A percentile compares a stretch with the other conserved stretches of the same genome.
phyloP scores from a whole-genome alignment of 2,797 vertebrate species.

The Buceros bicornis region DNA sequence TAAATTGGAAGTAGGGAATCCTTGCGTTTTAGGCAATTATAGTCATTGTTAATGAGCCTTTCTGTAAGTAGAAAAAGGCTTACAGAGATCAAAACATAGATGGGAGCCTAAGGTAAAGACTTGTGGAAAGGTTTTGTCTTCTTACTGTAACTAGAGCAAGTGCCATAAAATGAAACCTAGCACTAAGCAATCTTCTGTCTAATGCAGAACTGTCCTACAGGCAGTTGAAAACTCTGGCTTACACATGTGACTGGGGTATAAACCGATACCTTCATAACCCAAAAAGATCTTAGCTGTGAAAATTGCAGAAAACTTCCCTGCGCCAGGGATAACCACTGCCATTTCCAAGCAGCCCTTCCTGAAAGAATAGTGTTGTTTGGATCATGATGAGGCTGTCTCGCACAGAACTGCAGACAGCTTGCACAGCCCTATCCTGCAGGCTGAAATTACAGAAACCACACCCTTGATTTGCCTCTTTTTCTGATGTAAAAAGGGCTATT shows the following conservation, averaged over 20 bases:
- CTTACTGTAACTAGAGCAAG: background rate
- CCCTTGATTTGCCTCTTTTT: slow-evolving; percentile 11
- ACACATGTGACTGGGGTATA: background rate
- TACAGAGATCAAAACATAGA: background rate
- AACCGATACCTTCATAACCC: background rate
- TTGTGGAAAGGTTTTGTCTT: background rate
- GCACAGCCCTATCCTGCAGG: background rate
- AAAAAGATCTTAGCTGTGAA: background rate
- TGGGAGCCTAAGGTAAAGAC: background rate
- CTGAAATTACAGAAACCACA: slow-evolving; percentile 27
- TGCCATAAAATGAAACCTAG: background rate
- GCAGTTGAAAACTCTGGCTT: background rate
- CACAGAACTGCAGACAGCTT: background rate
- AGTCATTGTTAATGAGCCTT: background rate
- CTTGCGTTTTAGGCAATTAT: background rate
- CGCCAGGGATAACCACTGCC: background rate
- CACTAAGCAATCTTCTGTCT: background rate
- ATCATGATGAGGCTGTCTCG: background rate
- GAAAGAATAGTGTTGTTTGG: background rate
- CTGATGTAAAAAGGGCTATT: background rate
- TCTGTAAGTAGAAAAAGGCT: background rate
- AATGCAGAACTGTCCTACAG: background rate
- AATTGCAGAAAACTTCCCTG: background rate
- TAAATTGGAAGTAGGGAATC: background rate
- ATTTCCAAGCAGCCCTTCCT: background rate